A percentile compares a stretch with the other conserved stretches of the same genome.
Evolutionary conservation across 2,113 vertebrate species (phyloP).

Genomic region (Tympanuchus pallidicinctus): DNA sequence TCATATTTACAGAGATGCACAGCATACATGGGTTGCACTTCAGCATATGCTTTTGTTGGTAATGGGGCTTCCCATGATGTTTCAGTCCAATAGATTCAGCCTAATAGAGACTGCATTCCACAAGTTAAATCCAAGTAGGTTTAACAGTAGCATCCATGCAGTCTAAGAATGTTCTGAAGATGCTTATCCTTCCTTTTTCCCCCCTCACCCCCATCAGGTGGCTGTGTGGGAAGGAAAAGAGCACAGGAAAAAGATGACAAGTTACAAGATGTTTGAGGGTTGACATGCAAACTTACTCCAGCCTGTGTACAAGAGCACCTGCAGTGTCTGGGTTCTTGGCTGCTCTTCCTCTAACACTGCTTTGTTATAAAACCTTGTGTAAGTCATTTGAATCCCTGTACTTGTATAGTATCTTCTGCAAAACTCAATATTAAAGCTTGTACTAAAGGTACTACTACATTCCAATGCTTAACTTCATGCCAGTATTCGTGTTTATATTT

Average conservation of each 20-base stretch:
- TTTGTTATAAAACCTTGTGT: not conserved
- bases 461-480: not conserved
- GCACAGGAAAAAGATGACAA: not conserved
- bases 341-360: not conserved
- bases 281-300: not conserved
- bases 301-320: not conserved
- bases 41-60: not conserved
- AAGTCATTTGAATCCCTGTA: not conserved
- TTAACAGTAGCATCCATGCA: not conserved
- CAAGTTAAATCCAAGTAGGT: not conserved
- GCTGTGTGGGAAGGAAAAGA: not conserved
- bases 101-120: not conserved
- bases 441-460: not conserved
- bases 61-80: rapidly evolving
- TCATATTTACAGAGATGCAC: not conserved
- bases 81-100: not conserved
- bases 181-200: not conserved
- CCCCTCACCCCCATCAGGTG: not conserved
- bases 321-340: rapidly evolving
- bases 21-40: not conserved
- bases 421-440: not conserved
- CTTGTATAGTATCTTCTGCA: not conserved
- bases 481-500: not conserved
- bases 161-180: not conserved
- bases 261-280: not conserved